These are phyloP conservation scores for Semaprochilodus insignis DNA, from an alignment of 2,797 vertebrate species.

Conservation along the genomic window DNA sequence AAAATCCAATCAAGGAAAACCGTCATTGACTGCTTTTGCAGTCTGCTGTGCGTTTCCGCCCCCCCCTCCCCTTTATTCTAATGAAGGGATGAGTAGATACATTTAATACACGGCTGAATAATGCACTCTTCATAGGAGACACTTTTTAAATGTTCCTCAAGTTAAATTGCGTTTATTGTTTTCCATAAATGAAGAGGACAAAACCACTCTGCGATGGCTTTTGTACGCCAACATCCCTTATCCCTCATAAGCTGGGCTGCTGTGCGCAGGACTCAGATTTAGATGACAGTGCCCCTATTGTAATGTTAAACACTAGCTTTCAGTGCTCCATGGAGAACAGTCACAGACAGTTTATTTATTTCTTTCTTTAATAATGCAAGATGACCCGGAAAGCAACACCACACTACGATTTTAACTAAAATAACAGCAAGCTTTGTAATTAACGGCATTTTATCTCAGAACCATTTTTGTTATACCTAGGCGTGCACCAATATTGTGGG, in stretches of 20 bases:
- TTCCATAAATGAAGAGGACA: conserved; percentile 86
- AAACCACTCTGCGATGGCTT: conserved; percentile 66
- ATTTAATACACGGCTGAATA: conserved; percentile 88
- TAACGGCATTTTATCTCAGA: neutral
- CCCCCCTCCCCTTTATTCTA: conserved; percentile 69
- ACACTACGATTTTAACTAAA: neutral
- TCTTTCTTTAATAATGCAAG: conserved; percentile 33
- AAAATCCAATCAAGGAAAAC: conserved; percentile 96
- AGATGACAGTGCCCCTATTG: conserved; percentile 69
- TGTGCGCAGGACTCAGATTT: conserved; percentile 54
- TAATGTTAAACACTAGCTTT: conserved; percentile 76
- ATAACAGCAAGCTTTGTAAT: conserved; percentile 16
- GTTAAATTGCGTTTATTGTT: conserved; percentile 88
- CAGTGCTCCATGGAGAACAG: conserved; percentile 24
- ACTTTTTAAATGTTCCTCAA: conserved; percentile 84
- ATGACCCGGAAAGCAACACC: neutral
- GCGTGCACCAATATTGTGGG: too few species aligned
- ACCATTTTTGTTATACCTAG: neutral
- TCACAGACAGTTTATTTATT: neutral
- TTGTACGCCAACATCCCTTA: conserved; percentile 78
- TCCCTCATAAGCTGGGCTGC: conserved; percentile 66
- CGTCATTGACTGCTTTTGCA: conserved; percentile 95
- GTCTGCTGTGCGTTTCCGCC: conserved; percentile 82
- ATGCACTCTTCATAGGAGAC: conserved; percentile 86
- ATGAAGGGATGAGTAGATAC: conserved; percentile 92